phyloP scores from a whole-genome alignment of 2,797 vertebrate genomes.

The Channa striata region DNA sequence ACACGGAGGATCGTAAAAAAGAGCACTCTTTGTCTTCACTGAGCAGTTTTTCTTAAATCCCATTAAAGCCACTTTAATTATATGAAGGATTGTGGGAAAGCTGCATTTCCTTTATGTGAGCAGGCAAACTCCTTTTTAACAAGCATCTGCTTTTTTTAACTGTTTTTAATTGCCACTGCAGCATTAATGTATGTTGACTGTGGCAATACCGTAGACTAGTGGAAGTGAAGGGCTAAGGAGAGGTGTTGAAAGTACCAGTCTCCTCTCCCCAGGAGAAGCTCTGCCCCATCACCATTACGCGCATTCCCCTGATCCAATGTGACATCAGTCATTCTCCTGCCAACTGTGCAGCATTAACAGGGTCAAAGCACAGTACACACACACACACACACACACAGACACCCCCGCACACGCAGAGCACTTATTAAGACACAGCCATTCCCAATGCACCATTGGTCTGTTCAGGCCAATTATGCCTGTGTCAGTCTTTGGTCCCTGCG shows the following conservation, averaged over 20 bases:
- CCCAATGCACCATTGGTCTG: conserved; percentile 78
- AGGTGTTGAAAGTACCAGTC: conserved; percentile 67
- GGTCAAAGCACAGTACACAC: conserved; percentile 67
- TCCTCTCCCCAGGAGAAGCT: conserved; percentile 56
- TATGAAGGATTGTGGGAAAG: background rate
- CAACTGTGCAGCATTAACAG: conserved; percentile 77
- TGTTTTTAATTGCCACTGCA: conserved; percentile 13
- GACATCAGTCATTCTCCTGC: conserved; percentile 82
- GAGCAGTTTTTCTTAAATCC: conserved; percentile 9
- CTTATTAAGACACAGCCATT: conserved; percentile 74
- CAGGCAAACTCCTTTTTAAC: background rate
- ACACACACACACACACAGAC: conserved; percentile 24
- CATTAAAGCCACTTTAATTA: background rate
- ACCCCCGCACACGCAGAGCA: conserved; percentile 33
- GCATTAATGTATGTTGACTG: conserved; percentile 43
- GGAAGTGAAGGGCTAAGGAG: conserved; percentile 27
- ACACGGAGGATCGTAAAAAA: conserved; percentile 11
- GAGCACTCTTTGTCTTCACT: conserved; percentile 1
- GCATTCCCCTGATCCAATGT: conserved; percentile 82
- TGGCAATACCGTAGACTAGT: conserved; percentile 29
- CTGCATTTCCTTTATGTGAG: background rate
- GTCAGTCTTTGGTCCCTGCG: conserved; percentile 82
- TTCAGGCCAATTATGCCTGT: conserved; percentile 91
- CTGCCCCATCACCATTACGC: conserved; percentile 66
- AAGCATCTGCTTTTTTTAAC: background rate